Evolutionary conservation across 2,888 invertebrate species (phyloP).

Genomic region (Caenorhabditis sp.): DNA sequence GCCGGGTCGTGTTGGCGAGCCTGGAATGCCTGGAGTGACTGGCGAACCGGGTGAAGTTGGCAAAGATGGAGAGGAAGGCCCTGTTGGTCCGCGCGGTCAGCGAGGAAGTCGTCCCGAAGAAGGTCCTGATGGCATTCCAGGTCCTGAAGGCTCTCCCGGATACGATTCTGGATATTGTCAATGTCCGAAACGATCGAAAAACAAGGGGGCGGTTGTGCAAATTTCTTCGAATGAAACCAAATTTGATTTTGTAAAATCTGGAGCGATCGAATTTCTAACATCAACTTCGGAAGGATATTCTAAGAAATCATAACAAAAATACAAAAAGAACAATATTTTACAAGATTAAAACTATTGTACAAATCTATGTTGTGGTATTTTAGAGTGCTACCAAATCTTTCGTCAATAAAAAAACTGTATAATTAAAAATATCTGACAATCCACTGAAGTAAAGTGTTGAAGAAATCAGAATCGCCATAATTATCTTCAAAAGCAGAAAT

Average conservation of each 20-base stretch:
- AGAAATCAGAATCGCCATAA: no score
- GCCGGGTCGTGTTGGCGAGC: constrained; percentile 39
- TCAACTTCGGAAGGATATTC: not conserved
- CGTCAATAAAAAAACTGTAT: no score
- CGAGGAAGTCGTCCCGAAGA: constrained; percentile 24
- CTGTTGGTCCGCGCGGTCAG: constrained; percentile 27
- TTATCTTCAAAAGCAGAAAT: no score
- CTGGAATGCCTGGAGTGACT: constrained; percentile 44
- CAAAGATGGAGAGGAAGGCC: constrained; percentile 31
- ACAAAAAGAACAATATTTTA: no score
- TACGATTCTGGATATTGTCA: constrained; percentile 26
- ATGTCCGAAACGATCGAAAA: not conserved
- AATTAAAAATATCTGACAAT: no score
- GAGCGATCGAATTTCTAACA: not conserved
- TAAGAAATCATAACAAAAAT: not conserved
- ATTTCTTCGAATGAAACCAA: not conserved
- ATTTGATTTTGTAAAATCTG: not conserved
- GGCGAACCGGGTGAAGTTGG: constrained; percentile 42
- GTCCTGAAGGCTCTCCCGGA: constrained; percentile 29
- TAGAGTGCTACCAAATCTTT: no score
- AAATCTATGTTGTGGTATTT: no score
- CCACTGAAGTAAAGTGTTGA: no score
- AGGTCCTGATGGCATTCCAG: constrained; percentile 38
- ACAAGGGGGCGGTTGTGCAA: not conserved
- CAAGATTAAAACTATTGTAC: no score